Base-by-base conservation (phyloP, 2,113 vertebrate species). In the Etheostoma spectabile region DNA sequence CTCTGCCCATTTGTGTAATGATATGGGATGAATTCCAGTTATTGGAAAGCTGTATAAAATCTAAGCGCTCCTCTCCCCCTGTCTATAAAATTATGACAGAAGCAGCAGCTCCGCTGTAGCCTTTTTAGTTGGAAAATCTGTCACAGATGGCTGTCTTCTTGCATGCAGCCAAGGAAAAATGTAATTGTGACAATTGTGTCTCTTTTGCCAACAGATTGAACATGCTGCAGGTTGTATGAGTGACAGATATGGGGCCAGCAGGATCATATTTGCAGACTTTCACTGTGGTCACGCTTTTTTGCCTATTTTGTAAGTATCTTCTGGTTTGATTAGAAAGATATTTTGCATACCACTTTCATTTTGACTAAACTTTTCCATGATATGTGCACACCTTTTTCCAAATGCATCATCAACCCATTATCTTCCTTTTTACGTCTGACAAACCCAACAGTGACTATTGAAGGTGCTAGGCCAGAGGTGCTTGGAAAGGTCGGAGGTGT, bases 401-500 rank as follows among this genome's bases (percentile, higher is more conserved):
- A 45, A 30, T 15, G 21, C 46, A 27, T 55, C n/a, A 19, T 18
- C 30, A 30, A 30, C 57, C 57, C 27, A 22, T 33, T 6, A 72
- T 61, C 15, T 69, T 12, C 67, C 8, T 24, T 79, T 79, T 45
- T 62, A 3, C 83, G 68, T 74, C 18, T 59, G n/a, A 53, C 35
- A 15, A 49, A 68, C 53, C 33, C 61, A n/a, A 22, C 81, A 90
- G 92, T 45, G 53, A 24, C 35, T 6, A 14, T 24, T 33, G 65
- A 83, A 27, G 82, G 71, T 11, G 61, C 21, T 3, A 73, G 76
- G 24, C 69, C 94, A 0, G 96, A 95, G 80, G 95, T 97, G 77
- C 95, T 90, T 19, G 96, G 91, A 27, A 92, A 95, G 18, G 93
- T 92, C 4, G 96, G 96, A 22, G 94, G 94, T 55, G 94, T 86